phyloP scores from a whole-genome alignment of 2,888 invertebrate species.

The Idaea biselata region DNA sequence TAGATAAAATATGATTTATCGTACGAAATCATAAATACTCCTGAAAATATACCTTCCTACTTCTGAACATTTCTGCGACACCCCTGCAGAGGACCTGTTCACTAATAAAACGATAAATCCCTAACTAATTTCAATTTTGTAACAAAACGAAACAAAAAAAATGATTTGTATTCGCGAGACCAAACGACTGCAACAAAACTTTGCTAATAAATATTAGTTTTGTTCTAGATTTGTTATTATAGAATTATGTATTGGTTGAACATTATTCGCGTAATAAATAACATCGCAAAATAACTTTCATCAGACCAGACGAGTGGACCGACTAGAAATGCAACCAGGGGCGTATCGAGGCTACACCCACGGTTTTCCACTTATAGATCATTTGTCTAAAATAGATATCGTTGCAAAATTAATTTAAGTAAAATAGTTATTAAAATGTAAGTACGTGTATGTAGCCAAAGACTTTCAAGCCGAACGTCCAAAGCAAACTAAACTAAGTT shows the following conservation, averaged over 20 bases:
- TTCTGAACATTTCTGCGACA: no score
- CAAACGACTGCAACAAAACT: neutral
- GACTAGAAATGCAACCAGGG: constrained; percentile 17
- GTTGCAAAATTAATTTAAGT: no score
- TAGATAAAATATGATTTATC: no score
- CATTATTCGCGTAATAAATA: constrained; percentile 28
- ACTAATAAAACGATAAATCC: neutral
- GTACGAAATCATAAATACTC: no score
- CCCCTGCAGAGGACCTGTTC: neutral
- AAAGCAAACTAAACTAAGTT: no score
- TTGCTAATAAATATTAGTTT: neutral
- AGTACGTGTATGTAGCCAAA: no score
- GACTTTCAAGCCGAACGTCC: no score
- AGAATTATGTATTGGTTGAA: neutral
- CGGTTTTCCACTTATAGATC: neutral
- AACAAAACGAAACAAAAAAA: neutral
- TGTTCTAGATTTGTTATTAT: neutral
- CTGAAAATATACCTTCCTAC: no score
- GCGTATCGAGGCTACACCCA: neutral
- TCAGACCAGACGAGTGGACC: constrained; percentile 25
- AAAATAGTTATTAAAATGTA: no score
- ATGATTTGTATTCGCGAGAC: neutral
- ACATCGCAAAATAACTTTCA: constrained; percentile 28
- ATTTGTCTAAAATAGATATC: neutral
- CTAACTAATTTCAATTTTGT: neutral